These are phyloP conservation scores for Meganola albula DNA, from an alignment of 2,888 invertebrate species.

Conservation along the genomic window DNA sequence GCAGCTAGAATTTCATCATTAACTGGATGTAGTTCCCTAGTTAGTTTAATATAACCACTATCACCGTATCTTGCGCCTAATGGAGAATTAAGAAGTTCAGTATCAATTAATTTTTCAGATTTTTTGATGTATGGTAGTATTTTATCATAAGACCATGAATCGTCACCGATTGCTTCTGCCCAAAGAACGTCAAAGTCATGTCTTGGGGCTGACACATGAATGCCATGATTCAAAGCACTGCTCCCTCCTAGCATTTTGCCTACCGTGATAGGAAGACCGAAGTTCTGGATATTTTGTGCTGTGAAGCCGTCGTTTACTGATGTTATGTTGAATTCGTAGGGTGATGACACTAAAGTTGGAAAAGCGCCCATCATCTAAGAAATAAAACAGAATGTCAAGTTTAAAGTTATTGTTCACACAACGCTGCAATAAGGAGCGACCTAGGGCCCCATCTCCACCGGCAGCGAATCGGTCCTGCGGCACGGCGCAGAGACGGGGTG, in stretches of 20 bases:
- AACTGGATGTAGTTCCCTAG: slow-evolving; percentile 1
- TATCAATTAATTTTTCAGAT: slow-evolving; percentile 31
- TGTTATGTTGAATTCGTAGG: neutral
- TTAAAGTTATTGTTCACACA: too few species aligned
- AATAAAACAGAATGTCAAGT: too few species aligned
- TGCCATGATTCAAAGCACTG: slow-evolving; percentile 29
- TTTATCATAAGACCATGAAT: slow-evolving; percentile 29
- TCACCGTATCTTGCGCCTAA: slow-evolving; percentile 8
- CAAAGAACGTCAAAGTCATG: slow-evolving; percentile 31
- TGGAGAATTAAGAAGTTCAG: slow-evolving; percentile 13
- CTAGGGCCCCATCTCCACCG: too few species aligned
- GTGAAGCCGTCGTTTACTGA: neutral
- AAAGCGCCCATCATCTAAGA: neutral
- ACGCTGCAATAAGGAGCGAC: too few species aligned
- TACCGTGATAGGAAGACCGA: slow-evolving; percentile 18
- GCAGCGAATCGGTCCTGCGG: too few species aligned
- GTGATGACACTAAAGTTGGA: neutral
- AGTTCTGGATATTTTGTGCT: neutral
- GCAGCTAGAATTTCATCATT: slow-evolving; percentile 2
- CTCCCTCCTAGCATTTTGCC: slow-evolving; percentile 45
- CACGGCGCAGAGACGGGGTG: too few species aligned
- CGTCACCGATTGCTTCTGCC: slow-evolving; percentile 27
- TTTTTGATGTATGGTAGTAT: slow-evolving; percentile 34
- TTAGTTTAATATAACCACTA: slow-evolving; percentile 8
- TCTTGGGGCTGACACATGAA: slow-evolving; percentile 28